Evolutionary conservation across 2,797 vertebrate species (phyloP).

Genomic region (Todus mexicanus): DNA sequence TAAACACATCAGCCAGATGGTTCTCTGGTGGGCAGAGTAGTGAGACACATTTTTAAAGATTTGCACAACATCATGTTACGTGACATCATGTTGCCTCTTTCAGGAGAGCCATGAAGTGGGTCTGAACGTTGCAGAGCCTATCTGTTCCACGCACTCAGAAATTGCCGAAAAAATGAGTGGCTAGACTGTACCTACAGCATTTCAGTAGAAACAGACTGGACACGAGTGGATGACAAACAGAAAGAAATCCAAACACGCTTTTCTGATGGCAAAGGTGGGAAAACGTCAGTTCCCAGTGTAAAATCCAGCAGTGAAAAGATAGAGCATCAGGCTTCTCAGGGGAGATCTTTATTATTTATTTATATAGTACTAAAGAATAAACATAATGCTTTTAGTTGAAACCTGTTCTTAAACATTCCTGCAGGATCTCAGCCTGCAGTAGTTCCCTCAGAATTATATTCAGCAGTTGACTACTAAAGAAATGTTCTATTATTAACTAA

Average conservation of each 20-base stretch:
- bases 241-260: neutral
- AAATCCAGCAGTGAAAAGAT: neutral
- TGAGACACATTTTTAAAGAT: conserved; percentile 47
- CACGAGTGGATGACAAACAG: neutral
- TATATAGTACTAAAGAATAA: neutral
- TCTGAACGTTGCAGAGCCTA: neutral
- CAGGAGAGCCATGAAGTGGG: conserved; percentile 19
- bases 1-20: conserved; percentile 59
- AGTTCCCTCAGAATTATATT: conserved; percentile 63
- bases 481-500: conserved; percentile 80
- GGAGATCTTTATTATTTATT: neutral
- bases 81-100: conserved; percentile 67
- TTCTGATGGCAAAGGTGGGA: neutral
- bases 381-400: conserved; percentile 23
- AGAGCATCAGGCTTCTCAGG: neutral
- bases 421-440: neutral
- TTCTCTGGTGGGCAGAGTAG: neutral
- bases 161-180: neutral
- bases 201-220: neutral
- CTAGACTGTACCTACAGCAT: neutral
- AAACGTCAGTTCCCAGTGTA: neutral
- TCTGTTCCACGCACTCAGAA: neutral
- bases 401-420: conserved; percentile 45
- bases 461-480: conserved; percentile 68
- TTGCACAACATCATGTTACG: conserved; percentile 66